Evolutionary conservation across 2,797 vertebrate species (phyloP).

Genomic region (Gallirallus australis): DNA sequence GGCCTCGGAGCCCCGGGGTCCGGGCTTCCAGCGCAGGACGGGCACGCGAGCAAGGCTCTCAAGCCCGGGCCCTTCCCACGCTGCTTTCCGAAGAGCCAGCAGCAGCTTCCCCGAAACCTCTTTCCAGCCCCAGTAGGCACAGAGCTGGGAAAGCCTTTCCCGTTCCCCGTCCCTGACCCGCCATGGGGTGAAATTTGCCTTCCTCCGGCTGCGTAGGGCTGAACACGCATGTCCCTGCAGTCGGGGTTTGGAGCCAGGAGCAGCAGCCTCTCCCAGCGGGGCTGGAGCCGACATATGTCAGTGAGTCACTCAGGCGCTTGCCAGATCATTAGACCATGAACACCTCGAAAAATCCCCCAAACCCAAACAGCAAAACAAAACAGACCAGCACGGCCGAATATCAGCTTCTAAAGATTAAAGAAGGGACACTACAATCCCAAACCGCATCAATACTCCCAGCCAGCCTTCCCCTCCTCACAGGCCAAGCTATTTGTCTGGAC

Average conservation of each 20-base stretch:
- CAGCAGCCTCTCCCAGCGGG: neutral
- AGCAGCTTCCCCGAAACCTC: neutral
- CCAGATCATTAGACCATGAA: conserved; percentile 15
- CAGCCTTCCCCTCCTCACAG: neutral
- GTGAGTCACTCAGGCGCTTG: neutral
- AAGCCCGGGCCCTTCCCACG: no score
- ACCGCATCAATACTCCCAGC: neutral
- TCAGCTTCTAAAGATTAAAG: neutral
- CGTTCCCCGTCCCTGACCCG: fast-evolving
- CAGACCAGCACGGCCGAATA: neutral
- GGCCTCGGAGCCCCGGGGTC: fast-evolving
- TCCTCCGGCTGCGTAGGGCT: fast-evolving
- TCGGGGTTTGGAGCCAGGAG: neutral
- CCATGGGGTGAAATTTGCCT: no score
- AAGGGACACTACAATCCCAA: neutral
- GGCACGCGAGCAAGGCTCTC: fast-evolving
- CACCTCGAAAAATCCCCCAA: neutral
- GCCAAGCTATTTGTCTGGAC: conserved; percentile 25
- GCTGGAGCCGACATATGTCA: neutral
- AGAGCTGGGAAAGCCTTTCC: neutral
- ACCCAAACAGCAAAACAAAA: neutral
- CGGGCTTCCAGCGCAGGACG: fast-evolving
- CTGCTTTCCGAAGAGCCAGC: no score
- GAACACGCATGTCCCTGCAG: fast-evolving
- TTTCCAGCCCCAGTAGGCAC: fast-evolving